Conservation (phyloP, 35 echinoderm and acorn worm species). For the Heliocidaris erythrogramma region DNA sequence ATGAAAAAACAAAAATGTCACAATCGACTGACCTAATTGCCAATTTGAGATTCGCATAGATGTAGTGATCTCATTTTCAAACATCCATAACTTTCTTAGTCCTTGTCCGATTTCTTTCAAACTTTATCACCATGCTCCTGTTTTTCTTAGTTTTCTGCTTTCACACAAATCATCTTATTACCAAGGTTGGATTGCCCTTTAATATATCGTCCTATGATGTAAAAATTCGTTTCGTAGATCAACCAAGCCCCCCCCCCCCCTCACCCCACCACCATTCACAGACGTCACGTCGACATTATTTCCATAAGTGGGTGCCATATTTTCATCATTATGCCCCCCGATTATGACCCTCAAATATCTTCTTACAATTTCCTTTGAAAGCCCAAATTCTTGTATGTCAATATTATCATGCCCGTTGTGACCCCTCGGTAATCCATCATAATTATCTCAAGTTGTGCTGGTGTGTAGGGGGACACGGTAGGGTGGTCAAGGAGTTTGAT, state of each 20-base stretch:
- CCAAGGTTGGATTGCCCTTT: no score
- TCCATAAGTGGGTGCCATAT: neutral
- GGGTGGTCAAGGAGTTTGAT: neutral
- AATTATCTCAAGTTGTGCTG: constrained; percentile 21
- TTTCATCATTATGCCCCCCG: neutral
- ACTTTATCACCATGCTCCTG: no score
- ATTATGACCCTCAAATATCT: constrained; percentile 8
- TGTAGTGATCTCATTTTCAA: no score
- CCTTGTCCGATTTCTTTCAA: no score
- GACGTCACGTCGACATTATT: neutral
- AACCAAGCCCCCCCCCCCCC: no score
- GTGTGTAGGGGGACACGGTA: neutral
- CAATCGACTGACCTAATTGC: no score
- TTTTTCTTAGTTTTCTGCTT: no score
- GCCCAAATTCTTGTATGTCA: constrained; percentile 3
- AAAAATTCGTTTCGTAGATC: neutral
- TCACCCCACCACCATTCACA: neutral
- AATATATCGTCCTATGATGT: neutral
- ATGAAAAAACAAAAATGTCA: no score
- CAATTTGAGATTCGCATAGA: no score
- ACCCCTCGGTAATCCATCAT: neutral
- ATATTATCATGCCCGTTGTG: constrained; percentile 23
- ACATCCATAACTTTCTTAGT: no score
- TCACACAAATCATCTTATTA: no score
- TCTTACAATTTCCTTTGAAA: neutral